Evolutionary conservation across 2,797 vertebrate species (phyloP).

Genomic region (Syncerus caffer): DNA sequence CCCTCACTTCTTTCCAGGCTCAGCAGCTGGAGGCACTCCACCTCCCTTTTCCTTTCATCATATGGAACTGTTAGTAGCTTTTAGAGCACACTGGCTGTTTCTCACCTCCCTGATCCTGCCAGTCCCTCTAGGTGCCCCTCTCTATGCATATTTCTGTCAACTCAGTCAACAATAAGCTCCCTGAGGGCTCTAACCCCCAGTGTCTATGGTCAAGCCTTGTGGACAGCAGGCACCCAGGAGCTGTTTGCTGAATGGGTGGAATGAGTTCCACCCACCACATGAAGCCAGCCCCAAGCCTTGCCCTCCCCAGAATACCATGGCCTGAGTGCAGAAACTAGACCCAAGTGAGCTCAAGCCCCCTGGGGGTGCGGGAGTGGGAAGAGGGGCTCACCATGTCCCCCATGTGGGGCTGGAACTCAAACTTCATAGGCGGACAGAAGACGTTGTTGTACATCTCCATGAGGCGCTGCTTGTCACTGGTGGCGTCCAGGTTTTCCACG

Average conservation of each 20-base stretch:
- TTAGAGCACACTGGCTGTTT: not conserved
- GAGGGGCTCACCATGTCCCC: slow-evolving; percentile 91
- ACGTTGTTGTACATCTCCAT: slow-evolving; percentile 99
- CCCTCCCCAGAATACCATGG: not conserved
- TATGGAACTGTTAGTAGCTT: not conserved
- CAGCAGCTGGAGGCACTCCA: not conserved
- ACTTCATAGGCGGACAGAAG: slow-evolving; percentile 97
- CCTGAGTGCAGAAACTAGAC: not conserved
- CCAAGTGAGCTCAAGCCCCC: not conserved
- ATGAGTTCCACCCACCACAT: not conserved
- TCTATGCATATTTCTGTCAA: not conserved
- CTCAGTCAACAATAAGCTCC: not conserved
- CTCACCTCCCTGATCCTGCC: not conserved
- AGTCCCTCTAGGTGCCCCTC: not conserved
- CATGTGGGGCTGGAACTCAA: slow-evolving; percentile 99
- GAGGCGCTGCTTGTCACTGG: slow-evolving; percentile 95
- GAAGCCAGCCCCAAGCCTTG: not conserved
- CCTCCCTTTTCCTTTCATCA: not conserved
- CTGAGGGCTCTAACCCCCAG: not conserved
- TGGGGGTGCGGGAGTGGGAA: not conserved
- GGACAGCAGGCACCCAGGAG: not conserved
- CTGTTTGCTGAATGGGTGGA: not conserved
- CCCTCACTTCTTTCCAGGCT: not conserved
- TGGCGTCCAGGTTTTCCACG: slow-evolving; percentile 94
- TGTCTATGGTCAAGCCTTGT: not conserved